Conservation (phyloP, 2,888 invertebrate genomes). For the Blera fallax region DNA sequence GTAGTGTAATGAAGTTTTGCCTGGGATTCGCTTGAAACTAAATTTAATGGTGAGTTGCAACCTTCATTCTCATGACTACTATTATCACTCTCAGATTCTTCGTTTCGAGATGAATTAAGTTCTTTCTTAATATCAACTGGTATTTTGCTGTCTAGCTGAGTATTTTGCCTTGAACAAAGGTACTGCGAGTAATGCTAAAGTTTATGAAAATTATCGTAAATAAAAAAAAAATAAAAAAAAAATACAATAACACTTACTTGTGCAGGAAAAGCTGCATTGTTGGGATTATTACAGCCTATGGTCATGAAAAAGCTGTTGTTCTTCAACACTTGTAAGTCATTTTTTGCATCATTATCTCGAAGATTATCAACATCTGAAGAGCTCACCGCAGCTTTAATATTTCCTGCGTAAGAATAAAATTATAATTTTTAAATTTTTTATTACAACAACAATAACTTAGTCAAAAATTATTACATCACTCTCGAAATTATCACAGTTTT, state of each 20-base stretch:
- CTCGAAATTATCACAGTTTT: no score
- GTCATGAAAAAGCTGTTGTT: constrained; percentile 76
- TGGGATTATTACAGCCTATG: constrained; percentile 74
- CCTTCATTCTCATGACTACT: constrained; percentile 74
- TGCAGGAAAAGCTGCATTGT: constrained; percentile 74
- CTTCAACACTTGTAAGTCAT: constrained; percentile 74
- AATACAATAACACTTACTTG: constrained; percentile 74
- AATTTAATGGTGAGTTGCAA: constrained; percentile 76
- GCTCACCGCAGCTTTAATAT: constrained; percentile 49
- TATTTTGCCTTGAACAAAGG: constrained; percentile 75
- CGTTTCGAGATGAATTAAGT: constrained; percentile 51
- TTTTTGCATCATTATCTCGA: constrained; percentile 56
- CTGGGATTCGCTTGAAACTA: constrained; percentile 74
- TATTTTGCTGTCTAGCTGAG: constrained; percentile 56
- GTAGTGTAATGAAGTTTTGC: constrained; percentile 51
- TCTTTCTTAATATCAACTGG: constrained; percentile 53
- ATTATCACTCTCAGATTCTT: constrained; percentile 68
- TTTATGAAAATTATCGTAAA: not conserved
- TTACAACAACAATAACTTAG: no score
- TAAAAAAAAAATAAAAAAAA: not conserved
- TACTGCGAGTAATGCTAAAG: constrained; percentile 74
- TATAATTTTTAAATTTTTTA: no score
- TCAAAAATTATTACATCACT: no score
- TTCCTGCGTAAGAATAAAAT: constrained; percentile 49
- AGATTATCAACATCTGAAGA: constrained; percentile 53